These are phyloP conservation scores for Saccostrea glomerata DNA, from an alignment of 1,140 invertebrate species.

Conservation along the genomic window DNA sequence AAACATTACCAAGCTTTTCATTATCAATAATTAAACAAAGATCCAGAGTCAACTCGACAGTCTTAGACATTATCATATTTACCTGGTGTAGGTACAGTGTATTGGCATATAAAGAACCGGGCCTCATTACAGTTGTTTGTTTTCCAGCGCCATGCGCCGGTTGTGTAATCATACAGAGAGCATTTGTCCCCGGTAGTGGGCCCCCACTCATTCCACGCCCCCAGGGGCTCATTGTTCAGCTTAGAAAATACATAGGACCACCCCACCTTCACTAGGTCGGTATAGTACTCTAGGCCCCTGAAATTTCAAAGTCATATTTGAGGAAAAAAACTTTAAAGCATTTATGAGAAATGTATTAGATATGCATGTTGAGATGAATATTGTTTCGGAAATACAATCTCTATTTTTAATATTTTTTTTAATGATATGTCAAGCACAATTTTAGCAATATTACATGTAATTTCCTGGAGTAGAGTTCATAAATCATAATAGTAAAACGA, in stretches of 20 bases:
- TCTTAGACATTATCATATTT: background rate
- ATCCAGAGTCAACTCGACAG: too few relatives aligned
- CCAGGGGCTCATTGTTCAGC: background rate
- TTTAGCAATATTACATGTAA: too few relatives aligned
- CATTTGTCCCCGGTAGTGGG: background rate
- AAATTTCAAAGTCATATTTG: background rate
- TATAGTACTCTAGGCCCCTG: background rate
- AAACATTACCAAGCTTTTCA: too few relatives aligned
- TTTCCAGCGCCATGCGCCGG: background rate
- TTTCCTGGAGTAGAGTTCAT: too few relatives aligned
- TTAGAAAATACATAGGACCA: background rate
- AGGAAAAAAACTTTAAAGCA: background rate
- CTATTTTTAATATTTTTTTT: too few relatives aligned
- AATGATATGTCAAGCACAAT: too few relatives aligned
- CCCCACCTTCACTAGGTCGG: background rate
- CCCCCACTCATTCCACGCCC: background rate
- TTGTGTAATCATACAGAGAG: background rate
- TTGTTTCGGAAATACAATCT: too few relatives aligned
- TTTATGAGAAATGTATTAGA: too few relatives aligned
- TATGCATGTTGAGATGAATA: too few relatives aligned
- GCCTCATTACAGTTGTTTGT: background rate
- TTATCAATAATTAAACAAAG: background rate
- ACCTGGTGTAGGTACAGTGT: background rate
- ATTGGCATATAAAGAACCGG: background rate
- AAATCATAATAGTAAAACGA: too few relatives aligned